Evolutionary conservation across 2,113 vertebrate species (phyloP).

Genomic region (Himantopus leucocephalus): DNA sequence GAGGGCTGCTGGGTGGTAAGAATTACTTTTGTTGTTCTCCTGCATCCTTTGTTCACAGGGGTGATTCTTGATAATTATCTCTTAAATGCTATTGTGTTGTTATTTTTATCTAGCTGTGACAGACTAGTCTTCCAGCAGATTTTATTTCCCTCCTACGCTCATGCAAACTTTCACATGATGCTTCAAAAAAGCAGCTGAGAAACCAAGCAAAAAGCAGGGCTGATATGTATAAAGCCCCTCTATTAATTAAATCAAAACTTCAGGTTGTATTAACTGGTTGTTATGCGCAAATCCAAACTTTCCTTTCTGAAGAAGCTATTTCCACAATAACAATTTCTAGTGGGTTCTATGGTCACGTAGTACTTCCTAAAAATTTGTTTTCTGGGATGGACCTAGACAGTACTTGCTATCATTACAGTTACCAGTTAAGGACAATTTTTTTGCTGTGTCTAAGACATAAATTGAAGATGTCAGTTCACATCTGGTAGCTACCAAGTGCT

Average conservation of each 20-base stretch:
- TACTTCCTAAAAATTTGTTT: background rate
- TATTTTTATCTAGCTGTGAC: constrained; percentile 31
- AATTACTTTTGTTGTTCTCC: background rate
- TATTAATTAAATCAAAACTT: background rate
- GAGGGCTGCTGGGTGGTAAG: background rate
- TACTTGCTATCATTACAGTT: background rate
- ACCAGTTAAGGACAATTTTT: background rate
- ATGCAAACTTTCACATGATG: background rate
- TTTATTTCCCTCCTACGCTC: constrained; percentile 17
- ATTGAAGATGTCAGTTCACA: background rate
- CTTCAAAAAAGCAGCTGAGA: background rate
- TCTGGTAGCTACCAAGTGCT: background rate
- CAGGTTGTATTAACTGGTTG: background rate
- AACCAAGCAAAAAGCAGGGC: background rate
- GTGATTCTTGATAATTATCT: background rate
- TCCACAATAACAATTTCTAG: background rate
- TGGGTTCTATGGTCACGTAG: background rate
- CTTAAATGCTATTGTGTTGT: background rate
- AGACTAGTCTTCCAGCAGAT: constrained; percentile 23
- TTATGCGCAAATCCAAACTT: background rate
- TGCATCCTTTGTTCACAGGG: background rate
- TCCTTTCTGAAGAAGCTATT: background rate
- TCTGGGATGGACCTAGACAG: background rate
- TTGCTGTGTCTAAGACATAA: background rate
- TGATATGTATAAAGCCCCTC: background rate